Evolutionary conservation across 2,888 invertebrate genomes (phyloP), one percentile per base, ranked within the genome.

Genomic region (Neria commutata): DNA sequence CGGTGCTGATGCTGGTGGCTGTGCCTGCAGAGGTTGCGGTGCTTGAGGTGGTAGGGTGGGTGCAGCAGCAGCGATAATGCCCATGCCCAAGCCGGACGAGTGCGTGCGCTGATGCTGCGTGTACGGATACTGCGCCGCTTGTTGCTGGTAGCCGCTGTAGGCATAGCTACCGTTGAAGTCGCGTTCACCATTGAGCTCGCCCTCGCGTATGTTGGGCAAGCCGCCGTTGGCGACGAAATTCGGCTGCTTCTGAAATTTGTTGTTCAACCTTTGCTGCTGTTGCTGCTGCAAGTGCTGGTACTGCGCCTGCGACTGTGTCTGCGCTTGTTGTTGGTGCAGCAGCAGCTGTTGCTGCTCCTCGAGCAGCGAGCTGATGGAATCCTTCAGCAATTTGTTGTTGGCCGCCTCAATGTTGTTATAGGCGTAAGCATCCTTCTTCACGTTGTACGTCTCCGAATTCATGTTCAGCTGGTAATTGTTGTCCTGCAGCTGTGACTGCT

Each of bases 201-300:
- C 79, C 65, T 81, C 81, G 1, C 80, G 75, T 34, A 81, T 78
- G 54, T 80, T 80, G 1, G 80, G 78, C 55, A 81, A 60, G 0
- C 81, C 81, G n/a, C 81, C 78, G 55, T 79, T 80, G 53, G 72
- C 74, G 29, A 79, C 64, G 42, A 79, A 79, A 42, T 68, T 74
- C 1, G 78, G 75, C 56, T 78, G 76, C 60, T 79, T 79, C 49
- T 78, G 78, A 10, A 77, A 67, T 57, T 79, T 79, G 56, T 76
- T 79, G 48, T 79, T 78, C 5, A 78, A 67, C 2, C 79, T 73
- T 50, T 78, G 78, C 55, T 78, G 76, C 46, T 79, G 79, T 60
- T 79, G 79, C 56, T 77, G 78, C 40, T 78, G 77, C 58, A 79
- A 64, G 62, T 79, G 79, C 54, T 79, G 78, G 10, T 73, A 73